A percentile compares a stretch with the other conserved stretches of the same genome.
Conservation (phyloP, 1,140 invertebrate genomes). For the Phymastichus coffea region DNA sequence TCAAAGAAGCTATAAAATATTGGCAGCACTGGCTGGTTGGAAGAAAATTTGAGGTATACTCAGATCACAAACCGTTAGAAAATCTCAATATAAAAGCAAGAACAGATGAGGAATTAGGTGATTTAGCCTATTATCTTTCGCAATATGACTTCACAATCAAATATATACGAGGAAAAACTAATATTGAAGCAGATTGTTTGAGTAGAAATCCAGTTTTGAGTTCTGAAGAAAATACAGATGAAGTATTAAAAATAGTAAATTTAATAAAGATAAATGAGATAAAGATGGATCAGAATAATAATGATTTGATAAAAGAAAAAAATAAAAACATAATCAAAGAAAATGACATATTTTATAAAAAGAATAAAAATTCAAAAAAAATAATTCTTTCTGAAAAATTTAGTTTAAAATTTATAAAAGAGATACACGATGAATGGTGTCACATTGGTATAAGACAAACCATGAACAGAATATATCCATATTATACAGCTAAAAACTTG, state of each 20-base stretch:
- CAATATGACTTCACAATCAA: constrained; percentile 4
- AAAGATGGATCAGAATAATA: neutral
- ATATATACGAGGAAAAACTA: constrained; percentile 1
- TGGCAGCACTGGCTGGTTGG: constrained; percentile 8
- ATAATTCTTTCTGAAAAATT: neutral
- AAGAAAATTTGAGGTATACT: neutral
- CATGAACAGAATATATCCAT: constrained; percentile 13
- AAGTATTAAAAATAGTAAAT: constrained; percentile 5
- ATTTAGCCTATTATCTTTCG: constrained; percentile 8
- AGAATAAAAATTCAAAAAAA: neutral
- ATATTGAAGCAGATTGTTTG: constrained; percentile 2
- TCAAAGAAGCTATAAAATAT: constrained; percentile 4
- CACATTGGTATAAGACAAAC: constrained; percentile 21
- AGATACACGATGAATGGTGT: neutral
- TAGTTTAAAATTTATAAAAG: constrained; percentile 24
- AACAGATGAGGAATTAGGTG: constrained; percentile 3
- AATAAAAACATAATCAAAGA: neutral
- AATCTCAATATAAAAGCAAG: constrained; percentile 6
- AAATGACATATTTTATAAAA: neutral
- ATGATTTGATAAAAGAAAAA: neutral
- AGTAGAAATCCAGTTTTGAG: constrained; percentile 8
- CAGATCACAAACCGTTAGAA: constrained; percentile 7
- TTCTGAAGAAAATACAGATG: neutral
- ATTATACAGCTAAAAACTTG: constrained; percentile 20
- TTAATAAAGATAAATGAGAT: constrained; percentile 3